Conservation (phyloP, 2,888 invertebrate genomes). For the Drosophila prolongata region DNA sequence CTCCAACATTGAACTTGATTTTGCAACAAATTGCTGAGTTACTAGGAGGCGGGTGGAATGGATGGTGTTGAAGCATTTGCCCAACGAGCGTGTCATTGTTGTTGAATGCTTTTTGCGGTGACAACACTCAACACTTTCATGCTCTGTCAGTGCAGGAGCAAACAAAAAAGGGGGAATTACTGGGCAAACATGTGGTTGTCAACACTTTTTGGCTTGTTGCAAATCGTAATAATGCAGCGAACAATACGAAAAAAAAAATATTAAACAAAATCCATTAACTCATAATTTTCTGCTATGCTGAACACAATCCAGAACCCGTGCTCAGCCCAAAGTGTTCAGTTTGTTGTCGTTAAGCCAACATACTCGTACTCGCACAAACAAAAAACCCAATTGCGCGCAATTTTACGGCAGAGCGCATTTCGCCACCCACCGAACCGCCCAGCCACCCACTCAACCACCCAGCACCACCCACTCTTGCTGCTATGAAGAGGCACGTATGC, state of each 20-base stretch:
- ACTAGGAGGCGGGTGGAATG: not conserved
- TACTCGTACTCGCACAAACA: conserved; percentile 14
- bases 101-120: conserved; percentile 47
- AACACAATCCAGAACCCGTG: conserved; percentile 53
- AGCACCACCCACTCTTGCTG: conserved; percentile 26
- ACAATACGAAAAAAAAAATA: conserved; percentile 31
- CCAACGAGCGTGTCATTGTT: conserved; percentile 49
- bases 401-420: conserved; percentile 77
- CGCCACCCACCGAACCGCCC: conserved; percentile 38
- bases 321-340: conserved; percentile 69
- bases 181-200: conserved; percentile 37
- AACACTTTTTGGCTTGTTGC: conserved; percentile 53
- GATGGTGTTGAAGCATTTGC: conserved; percentile 25
- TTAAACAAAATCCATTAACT: conserved; percentile 78
- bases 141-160: conserved; percentile 58
- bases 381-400: conserved; percentile 76
- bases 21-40: conserved; percentile 33
- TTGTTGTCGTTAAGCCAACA: conserved; percentile 69
- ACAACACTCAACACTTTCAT: conserved; percentile 70
- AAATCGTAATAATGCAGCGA: conserved; percentile 34
- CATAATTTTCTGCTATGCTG: conserved; percentile 79
- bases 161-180: conserved; percentile 24
- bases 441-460: conserved; percentile 38
- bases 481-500: conserved; percentile 69
- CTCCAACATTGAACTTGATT: conserved; percentile 68